Evolutionary conservation across 2,113 vertebrate genomes (phyloP).

Genomic region (Chamaea fasciata): DNA sequence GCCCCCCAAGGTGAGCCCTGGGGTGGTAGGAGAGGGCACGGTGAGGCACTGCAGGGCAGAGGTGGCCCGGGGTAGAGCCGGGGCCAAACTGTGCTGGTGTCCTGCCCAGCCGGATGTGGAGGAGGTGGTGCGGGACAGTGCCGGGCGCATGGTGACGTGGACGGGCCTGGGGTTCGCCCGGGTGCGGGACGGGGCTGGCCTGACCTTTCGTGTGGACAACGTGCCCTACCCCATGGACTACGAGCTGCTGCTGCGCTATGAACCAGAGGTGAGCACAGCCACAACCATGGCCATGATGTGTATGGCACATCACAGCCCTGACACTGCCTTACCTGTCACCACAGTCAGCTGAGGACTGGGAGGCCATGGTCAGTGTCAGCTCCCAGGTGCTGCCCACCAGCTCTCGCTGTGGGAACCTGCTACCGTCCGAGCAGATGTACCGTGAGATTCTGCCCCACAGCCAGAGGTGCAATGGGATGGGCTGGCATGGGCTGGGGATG

Average conservation of each 20-base stretch:
- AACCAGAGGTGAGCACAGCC: conserved; percentile 74
- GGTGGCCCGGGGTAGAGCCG: fast-evolving
- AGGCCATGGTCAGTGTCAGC: conserved; percentile 78
- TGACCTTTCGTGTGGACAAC: conserved; percentile 78
- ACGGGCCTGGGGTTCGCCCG: conserved; percentile 79
- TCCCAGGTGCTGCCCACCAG: conserved; percentile 78
- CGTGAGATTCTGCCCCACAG: conserved; percentile 73
- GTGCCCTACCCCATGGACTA: conserved; percentile 86
- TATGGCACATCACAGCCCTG: neutral
- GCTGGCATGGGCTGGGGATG: neutral
- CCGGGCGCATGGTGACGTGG: conserved; percentile 76
- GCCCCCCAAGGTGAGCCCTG: conserved; percentile 72
- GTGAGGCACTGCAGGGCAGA: fast-evolving
- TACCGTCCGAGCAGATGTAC: conserved; percentile 85
- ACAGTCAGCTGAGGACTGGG: conserved; percentile 88
- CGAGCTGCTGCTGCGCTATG: conserved; percentile 83
- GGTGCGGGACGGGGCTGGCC: conserved; percentile 80
- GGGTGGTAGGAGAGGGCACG: too few relatives aligned
- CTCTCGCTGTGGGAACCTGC: conserved; percentile 80
- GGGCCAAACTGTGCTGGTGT: neutral
- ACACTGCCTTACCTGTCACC: neutral
- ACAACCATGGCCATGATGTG: fast-evolving
- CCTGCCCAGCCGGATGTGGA: conserved; percentile 74
- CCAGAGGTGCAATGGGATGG: conserved; percentile 2
- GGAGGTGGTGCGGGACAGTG: conserved; percentile 54